Percentiles rank a stretch among this genome's conserved stretches.
phyloP scores from a whole-genome alignment of 2,888 invertebrate genomes.

The Desoria tigrina region DNA sequence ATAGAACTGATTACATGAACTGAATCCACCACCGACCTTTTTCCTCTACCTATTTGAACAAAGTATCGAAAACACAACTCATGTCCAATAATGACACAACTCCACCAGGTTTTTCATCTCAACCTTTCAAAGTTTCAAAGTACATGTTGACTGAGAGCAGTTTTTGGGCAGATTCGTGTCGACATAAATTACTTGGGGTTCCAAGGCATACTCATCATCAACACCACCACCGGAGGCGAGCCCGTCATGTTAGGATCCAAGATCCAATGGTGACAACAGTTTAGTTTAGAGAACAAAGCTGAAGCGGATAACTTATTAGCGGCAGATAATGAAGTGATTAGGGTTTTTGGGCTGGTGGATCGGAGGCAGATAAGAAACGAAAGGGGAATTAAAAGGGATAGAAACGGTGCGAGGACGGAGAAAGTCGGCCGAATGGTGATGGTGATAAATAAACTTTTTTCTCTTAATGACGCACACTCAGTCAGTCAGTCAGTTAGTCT shows the following conservation, averaged over 20 bases:
- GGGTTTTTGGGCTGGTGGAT: neutral
- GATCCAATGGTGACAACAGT: neutral
- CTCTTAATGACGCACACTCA: constrained; percentile 34
- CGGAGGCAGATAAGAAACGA: neutral
- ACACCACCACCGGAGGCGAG: neutral
- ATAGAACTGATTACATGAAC: neutral
- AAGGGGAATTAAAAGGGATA: neutral
- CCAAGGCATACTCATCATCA: constrained; percentile 3
- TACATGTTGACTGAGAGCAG: neutral
- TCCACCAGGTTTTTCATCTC: neutral
- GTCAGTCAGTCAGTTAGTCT: constrained; percentile 23
- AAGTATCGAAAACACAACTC: neutral
- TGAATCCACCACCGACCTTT: neutral
- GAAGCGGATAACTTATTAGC: constrained; percentile 14
- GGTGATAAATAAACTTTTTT: constrained; percentile 30
- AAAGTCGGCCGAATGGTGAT: constrained; percentile 25
- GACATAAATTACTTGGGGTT: constrained; percentile 1
- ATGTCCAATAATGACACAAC: neutral
- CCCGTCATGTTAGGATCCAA: neutral
- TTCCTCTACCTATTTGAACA: neutral
- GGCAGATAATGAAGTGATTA: constrained; percentile 17
- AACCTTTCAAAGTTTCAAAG: neutral
- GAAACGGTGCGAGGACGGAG: neutral
- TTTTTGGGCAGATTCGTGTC: constrained; percentile 5
- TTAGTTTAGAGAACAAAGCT: neutral